A percentile compares a stretch with the other conserved stretches of the same genome.
phyloP scores from a whole-genome alignment of 2,113 vertebrate species.

The Protobothrops flavoviridis region DNA sequence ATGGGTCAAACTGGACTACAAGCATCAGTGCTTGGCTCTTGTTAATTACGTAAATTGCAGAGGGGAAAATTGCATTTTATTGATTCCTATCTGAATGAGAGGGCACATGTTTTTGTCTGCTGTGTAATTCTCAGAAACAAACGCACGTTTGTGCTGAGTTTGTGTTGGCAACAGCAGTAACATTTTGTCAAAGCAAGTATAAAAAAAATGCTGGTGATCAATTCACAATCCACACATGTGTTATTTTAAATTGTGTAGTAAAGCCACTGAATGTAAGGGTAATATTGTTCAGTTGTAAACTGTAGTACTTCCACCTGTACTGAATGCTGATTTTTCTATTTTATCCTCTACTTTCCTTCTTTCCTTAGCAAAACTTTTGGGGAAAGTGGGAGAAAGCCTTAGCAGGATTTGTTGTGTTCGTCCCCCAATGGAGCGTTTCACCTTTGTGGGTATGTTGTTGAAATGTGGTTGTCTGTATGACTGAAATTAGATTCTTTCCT shows the following conservation, averaged over 20 bases:
- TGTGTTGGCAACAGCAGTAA: background rate
- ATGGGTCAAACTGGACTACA: background rate
- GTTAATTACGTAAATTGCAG: background rate
- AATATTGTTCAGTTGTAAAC: background rate
- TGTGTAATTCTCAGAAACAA: background rate
- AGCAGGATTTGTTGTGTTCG: slow-evolving; percentile 95
- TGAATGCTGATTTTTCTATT: slow-evolving; percentile 5
- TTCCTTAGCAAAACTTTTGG: slow-evolving; percentile 86
- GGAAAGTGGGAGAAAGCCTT: slow-evolving; percentile 91
- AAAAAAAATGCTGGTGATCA: background rate
- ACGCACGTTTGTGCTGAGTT: background rate
- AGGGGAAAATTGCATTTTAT: background rate
- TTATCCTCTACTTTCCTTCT: slow-evolving; percentile 23
- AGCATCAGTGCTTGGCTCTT: background rate
- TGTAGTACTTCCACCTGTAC: background rate
- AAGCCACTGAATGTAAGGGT: background rate
- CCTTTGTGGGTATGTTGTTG: slow-evolving; percentile 87
- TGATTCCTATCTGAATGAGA: background rate
- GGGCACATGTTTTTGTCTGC: background rate
- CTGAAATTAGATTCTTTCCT: background rate
- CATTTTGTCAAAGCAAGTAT: background rate
- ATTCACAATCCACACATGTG: background rate
- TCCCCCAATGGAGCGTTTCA: slow-evolving; percentile 90
- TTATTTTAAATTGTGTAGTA: background rate
- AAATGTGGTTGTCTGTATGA: background rate